Base-by-base conservation (phyloP, 2,797 vertebrate genomes). In the Channallabes apus region DNA sequence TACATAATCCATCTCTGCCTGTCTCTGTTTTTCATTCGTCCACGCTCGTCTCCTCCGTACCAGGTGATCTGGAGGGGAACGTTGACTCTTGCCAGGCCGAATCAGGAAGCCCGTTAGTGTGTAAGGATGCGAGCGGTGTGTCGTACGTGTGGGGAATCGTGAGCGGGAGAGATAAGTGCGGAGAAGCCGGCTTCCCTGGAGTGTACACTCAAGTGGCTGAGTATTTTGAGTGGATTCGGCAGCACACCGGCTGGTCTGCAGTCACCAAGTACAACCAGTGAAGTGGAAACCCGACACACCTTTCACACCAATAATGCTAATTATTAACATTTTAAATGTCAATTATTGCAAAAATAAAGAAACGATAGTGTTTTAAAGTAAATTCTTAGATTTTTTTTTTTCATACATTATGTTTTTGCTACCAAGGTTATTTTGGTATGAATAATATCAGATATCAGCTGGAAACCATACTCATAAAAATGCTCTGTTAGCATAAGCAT, bases 81-180 rank as follows among this genome's bases (percentile, higher is more conserved):
- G 97, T 96, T 27, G 97, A 99, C 93, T 95, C 97, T 0, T 99
- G 97, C 85, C 97, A 97, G 93, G 98, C 97, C 0, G 97, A 99
- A 91, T 98, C 96, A 0, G 98, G 98, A 1, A 97, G 97, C 0
- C 98, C 98, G 3, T 88, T 99, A 88, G 94, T 98, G 22, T 99
- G 97, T 75, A 64, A 87, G 83, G 96, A 98, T 2, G 86, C 86
- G 2, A 92, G 95, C n/a, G 95, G 97, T 0, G 91, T 96, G 76
- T 94, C 96, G 0, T 98, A 99, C 0, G 89, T 98, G 59, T 99
- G 98, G 98, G 98, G 98, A 2, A 85, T 99, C 51, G 97, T 99
- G 88, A 98, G 97, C 76, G 97, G 97, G 97, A 97, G 97, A 0
- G 95, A 97, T 71, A 95, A 91, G 67, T 99, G 98, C 0, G 97